Base-by-base conservation (phyloP, 2,888 invertebrate species). In the Eudemis profundana region DNA sequence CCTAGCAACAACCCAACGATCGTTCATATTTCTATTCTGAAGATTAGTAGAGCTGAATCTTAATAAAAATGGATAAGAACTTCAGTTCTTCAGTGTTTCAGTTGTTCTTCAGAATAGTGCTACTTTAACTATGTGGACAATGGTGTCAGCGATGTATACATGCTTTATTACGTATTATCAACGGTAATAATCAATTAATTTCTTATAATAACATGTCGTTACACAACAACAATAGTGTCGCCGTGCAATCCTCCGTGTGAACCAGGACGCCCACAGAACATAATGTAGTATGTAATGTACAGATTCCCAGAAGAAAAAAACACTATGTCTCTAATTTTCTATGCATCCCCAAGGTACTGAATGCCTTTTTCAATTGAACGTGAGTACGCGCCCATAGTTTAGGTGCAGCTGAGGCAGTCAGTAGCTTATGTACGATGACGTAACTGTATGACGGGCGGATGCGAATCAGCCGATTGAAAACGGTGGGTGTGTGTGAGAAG, bases 371-470 rank as follows among this genome's bases (percentile, higher is more conserved):
- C 29, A n/a, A 7, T 12, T 29, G 2, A 38, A 15, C 8, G 4
- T 12, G 8, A 38, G 51, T 21, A 42, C 56, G 14, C 27, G 44
- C 29, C 56, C 56, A 56, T 56, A 56, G 56, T 42, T 29, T 27
- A 56, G 56, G 56, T 29, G 42, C 56, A 56, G 51, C 29, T 51
- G 40, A 33, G 14, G 65, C 50, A 54, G 60, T 70, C 69, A 67
- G 68, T 69, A 61, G 42, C 59, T 53, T 50, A 29, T 44, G 49
- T 38, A 50, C 46, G 54, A 49, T 69, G 70, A 72, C 66, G 69
- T 67, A 66, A 68, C 64, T 56, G 21, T 54, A 54, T 50, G 53
- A 61, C 42, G 21, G 33, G 14, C 61, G 38, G 54, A 50, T 57
- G 61, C 29, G 29, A 47, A 46, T 53, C 42, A 36, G 36, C 15